Conservation (phyloP, 2,888 invertebrate genomes). For the Xanthorhoe spadicearia region DNA sequence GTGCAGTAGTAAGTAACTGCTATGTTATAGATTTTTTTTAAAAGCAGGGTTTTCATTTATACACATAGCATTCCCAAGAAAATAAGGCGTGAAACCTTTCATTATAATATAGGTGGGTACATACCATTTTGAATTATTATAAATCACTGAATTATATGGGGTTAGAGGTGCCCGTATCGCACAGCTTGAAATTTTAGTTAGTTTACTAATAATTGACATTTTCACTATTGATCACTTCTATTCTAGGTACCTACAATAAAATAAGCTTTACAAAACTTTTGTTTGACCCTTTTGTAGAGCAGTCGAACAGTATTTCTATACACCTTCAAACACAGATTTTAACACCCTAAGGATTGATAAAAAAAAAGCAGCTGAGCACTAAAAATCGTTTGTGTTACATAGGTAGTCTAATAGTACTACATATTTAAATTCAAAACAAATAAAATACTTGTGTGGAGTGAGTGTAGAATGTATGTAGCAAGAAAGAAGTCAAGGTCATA, state of each 20-base stretch:
- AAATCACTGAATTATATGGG: slow-evolving; percentile 13
- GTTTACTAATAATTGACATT: slow-evolving; percentile 33
- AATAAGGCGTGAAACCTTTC: background rate
- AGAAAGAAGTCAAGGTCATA: too few relatives aligned
- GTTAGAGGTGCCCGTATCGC: slow-evolving; percentile 1
- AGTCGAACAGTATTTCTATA: background rate
- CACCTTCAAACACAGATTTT: background rate
- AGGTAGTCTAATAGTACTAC: too few relatives aligned
- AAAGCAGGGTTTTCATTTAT: too few relatives aligned
- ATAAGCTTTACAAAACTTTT: background rate
- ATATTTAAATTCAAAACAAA: background rate
- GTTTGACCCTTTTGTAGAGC: too few relatives aligned
- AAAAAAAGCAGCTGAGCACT: background rate
- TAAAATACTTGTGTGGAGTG: background rate
- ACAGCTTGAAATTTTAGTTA: slow-evolving; percentile 17
- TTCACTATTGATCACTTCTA: slow-evolving; percentile 4
- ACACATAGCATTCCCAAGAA: too few relatives aligned
- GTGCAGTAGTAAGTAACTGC: too few relatives aligned
- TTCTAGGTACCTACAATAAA: too few relatives aligned
- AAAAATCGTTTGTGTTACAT: background rate
- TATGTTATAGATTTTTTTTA: too few relatives aligned
- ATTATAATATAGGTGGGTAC: background rate
- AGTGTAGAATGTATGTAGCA: too few relatives aligned
- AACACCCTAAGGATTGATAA: background rate
- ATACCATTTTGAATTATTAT: slow-evolving; percentile 32